Conservation (phyloP, 64 coral and sea anemone species). For the Platygyra sinensis region DNA sequence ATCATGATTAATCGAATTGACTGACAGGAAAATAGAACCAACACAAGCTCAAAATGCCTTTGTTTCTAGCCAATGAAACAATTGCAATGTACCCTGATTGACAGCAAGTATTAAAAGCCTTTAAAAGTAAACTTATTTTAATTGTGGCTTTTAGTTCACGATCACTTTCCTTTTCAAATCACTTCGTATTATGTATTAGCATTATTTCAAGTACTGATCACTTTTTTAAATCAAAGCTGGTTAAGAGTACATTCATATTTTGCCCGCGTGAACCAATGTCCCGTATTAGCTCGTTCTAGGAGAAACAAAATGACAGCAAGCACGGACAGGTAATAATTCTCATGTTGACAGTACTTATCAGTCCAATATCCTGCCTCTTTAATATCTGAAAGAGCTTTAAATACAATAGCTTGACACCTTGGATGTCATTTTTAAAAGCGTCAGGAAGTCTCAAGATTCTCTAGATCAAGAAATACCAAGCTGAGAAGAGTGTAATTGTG, state of each 20-base stretch:
- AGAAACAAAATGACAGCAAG: neutral
- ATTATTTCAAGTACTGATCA: neutral
- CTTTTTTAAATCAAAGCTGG: neutral
- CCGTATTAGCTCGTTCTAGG: neutral
- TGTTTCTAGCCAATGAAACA: constrained; percentile 3
- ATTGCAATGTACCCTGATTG: neutral
- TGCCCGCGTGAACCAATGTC: neutral
- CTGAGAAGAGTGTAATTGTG: neutral
- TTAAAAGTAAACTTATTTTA: neutral
- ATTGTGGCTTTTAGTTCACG: neutral
- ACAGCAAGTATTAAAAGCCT: neutral
- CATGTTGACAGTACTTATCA: neutral
- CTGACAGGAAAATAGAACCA: neutral
- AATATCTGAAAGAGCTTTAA: neutral
- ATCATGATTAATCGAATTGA: neutral
- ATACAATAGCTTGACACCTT: neutral
- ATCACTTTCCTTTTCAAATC: neutral
- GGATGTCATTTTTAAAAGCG: neutral
- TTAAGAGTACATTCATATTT: neutral
- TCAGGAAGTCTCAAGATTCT: neutral
- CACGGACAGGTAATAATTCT: neutral
- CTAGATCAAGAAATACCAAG: neutral
- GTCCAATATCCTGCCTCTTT: neutral
- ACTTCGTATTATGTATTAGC: neutral
- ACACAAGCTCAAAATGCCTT: neutral